phyloP scores from a whole-genome alignment of 2,888 invertebrate genomes.

The Amphipoea oculea region DNA sequence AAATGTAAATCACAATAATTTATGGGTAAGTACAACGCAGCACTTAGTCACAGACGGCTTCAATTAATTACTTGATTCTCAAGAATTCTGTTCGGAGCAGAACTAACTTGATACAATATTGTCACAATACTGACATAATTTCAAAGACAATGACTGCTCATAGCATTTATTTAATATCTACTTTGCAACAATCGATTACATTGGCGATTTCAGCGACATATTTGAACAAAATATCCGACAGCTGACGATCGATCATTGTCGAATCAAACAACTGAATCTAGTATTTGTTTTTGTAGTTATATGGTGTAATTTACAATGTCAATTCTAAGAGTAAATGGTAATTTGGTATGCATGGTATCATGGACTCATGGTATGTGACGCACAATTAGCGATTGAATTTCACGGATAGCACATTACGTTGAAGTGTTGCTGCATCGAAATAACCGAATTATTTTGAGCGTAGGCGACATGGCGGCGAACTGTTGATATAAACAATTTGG shows the following conservation, averaged over 20 bases:
- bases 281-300: fast-evolving
- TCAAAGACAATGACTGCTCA: constrained; percentile 1
- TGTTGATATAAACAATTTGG: constrained; percentile 16
- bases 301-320: constrained; percentile 24
- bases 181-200: constrained; percentile 36
- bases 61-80: constrained; percentile 10
- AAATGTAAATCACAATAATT: neutral
- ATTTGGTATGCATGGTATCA: constrained; percentile 52
- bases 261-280: neutral
- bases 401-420: constrained; percentile 49
- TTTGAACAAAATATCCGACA: constrained; percentile 43
- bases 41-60: neutral
- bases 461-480: constrained; percentile 16
- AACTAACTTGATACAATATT: constrained; percentile 24
- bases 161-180: constrained; percentile 27
- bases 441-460: constrained; percentile 53
- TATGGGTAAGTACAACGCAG: constrained; percentile 2
- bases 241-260: constrained; percentile 25
- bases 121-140: constrained; percentile 37
- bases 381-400: constrained; percentile 59
- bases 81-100: constrained; percentile 18
- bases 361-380: constrained; percentile 20
- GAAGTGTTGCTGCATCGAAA: constrained; percentile 52
- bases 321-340: constrained; percentile 36
- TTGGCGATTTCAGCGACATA: constrained; percentile 45